These are phyloP conservation scores for Thelaira solivaga DNA, from an alignment of 2,888 invertebrate genomes.

Conservation along the genomic window DNA sequence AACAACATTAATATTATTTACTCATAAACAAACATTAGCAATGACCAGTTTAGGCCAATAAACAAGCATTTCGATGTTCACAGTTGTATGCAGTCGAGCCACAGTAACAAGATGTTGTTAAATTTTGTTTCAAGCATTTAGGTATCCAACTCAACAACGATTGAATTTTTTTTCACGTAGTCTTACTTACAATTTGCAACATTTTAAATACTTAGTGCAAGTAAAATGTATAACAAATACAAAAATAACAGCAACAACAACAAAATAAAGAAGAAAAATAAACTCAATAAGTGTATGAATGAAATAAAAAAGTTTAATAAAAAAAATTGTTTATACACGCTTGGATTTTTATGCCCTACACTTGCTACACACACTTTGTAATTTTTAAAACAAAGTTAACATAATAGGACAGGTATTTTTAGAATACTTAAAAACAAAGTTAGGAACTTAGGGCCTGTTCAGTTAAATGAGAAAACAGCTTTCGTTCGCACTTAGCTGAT, in stretches of 20 bases:
- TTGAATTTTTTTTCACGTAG: neutral
- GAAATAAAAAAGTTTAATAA: constrained; percentile 27
- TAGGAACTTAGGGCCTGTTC: too few species aligned
- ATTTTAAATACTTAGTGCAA: neutral
- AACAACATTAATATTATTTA: neutral
- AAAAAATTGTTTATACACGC: neutral
- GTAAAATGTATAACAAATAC: constrained; percentile 8
- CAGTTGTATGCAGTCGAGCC: too few species aligned
- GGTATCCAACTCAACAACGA: constrained; percentile 15
- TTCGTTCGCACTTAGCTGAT: too few species aligned
- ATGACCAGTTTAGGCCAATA: constrained; percentile 21
- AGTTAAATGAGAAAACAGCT: too few species aligned
- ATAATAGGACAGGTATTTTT: too few species aligned
- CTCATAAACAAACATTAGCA: neutral
- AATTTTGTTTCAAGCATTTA: constrained; percentile 14
- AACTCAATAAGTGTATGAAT: constrained; percentile 10
- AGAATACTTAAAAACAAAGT: too few species aligned
- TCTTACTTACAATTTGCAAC: too few species aligned
- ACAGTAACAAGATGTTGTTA: constrained; percentile 27
- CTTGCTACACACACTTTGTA: neutral
- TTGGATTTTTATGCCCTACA: constrained; percentile 21
- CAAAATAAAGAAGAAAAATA: neutral
- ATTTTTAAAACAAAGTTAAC: neutral
- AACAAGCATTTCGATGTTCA: constrained; percentile 10
- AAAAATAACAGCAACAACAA: constrained; percentile 14